Base-by-base conservation (phyloP, 2,888 invertebrate genomes). In the Smittia sp. region DNA sequence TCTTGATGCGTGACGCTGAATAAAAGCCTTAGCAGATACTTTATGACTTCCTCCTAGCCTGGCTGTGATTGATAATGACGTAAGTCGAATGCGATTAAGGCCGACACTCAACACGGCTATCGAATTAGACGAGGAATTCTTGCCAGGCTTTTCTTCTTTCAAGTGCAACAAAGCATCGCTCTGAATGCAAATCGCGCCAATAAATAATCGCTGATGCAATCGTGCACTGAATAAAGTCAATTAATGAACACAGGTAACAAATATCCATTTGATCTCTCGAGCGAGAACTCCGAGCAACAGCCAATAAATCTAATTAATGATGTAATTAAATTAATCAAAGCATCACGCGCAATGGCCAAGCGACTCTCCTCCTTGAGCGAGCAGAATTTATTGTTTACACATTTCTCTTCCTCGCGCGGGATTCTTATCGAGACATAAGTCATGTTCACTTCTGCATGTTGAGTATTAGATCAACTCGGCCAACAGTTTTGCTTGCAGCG, bases 271-370 rank as follows among this genome's bases (percentile, higher is more conserved):
- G 38, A 20, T 7, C 66, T 46, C 46, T 67, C 39, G 9, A 32
- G 32, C 32, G 32, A 32, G 32, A 32, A 32, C 32, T 32, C 32
- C 32, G 32, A 15, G 20, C 67, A 67, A 67, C 20, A 39, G 32
- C 13, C 24, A 68, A 68, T 68, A 68, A 68, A 68, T 68, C 46
- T 41, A 68, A 68, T 68, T 68, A 68, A 68, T 68, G 68, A 68
- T 41, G 68, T 46, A 68, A 68, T 68, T 68, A 68, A 68, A 41
- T 46, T 68, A 68, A 68, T 68, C 68, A 68, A 68, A 68, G 24
- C 38, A 58, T 58, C 58, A 46, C 52, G 18, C 18, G 52, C n/a
- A 46, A 32, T 32, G 32, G 32, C 32, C 3, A 13, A 46, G 46
- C n/a, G n/a, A n/a, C n/a, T 46, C 46, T 46, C 15, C 11, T 46